These are phyloP conservation scores for Allacma fusca DNA, from an alignment of 2,888 invertebrate genomes.

Conservation along the genomic window DNA sequence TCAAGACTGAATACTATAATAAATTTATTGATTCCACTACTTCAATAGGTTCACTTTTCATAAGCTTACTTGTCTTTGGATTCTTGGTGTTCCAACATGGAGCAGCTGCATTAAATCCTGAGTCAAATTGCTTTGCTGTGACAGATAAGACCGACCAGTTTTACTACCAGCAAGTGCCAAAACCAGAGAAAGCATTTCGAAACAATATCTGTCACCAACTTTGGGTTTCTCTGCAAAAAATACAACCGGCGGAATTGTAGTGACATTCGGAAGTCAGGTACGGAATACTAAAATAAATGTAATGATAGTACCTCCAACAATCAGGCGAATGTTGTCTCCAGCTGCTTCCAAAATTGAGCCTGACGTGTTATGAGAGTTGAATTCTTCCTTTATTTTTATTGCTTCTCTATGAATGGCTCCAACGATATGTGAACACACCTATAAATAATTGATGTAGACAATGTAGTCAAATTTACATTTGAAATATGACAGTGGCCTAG, in stretches of 20 bases:
- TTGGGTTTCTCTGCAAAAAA: constrained; percentile 63
- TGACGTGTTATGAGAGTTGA: constrained; percentile 72
- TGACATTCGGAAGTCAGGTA: too few species aligned
- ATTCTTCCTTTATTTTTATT: constrained; percentile 84
- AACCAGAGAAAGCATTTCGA: constrained; percentile 96
- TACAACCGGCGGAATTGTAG: too few species aligned
- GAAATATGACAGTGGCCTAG: background rate
- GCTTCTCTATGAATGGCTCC: constrained; percentile 91
- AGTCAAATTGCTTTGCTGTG: constrained; percentile 85
- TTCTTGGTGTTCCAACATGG: constrained; percentile 93
- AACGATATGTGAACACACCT: constrained; percentile 86
- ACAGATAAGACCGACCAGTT: constrained; percentile 87
- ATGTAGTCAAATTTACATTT: background rate
- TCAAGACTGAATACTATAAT: too few species aligned
- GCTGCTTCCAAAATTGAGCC: constrained; percentile 58
- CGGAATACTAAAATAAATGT: background rate
- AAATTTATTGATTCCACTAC: too few species aligned
- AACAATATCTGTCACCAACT: constrained; percentile 88
- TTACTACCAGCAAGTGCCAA: constrained; percentile 90
- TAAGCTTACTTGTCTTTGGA: constrained; percentile 81
- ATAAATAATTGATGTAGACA: constrained; percentile 47
- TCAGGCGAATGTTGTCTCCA: constrained; percentile 51
- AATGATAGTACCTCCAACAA: constrained; percentile 47
- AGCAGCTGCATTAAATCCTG: constrained; percentile 84
- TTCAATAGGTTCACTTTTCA: too few species aligned